These are phyloP conservation scores for Platynereis dumerilii DNA, from an alignment of 2,888 invertebrate species.

Conservation along the genomic window DNA sequence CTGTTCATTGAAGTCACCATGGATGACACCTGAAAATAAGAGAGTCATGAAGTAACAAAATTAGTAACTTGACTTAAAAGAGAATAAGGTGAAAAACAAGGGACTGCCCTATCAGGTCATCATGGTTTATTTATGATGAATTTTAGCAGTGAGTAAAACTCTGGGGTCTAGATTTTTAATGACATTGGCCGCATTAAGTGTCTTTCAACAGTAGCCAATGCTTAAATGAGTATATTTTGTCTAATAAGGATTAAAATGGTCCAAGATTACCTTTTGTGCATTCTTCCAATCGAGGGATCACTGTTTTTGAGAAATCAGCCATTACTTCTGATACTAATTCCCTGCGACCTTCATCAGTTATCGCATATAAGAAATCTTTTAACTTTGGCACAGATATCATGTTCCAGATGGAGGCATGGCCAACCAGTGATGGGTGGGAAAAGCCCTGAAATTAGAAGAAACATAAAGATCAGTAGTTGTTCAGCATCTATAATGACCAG, in stretches of 20 bases:
- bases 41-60: too few species aligned
- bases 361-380: slow-evolving; percentile 73
- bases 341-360: slow-evolving; percentile 70
- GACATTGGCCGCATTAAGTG: too few species aligned
- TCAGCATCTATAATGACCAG: neutral
- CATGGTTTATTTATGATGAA: too few species aligned
- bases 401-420: slow-evolving; percentile 72
- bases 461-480: neutral
- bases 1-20: slow-evolving; percentile 91
- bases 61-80: too few species aligned
- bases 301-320: slow-evolving; percentile 71
- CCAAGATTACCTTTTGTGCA: slow-evolving; percentile 73
- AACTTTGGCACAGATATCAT: slow-evolving; percentile 74
- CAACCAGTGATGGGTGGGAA: slow-evolving; percentile 27
- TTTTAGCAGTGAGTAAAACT: too few species aligned
- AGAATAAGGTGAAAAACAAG: too few species aligned
- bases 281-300: slow-evolving; percentile 69
- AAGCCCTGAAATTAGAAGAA: slow-evolving; percentile 27
- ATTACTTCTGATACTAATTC: slow-evolving; percentile 72
- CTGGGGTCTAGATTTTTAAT: too few species aligned
- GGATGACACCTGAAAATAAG: slow-evolving; percentile 70
- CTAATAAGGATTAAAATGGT: too few species aligned
- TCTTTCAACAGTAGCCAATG: too few species aligned
- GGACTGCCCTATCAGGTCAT: too few species aligned
- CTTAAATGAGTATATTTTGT: too few species aligned